Evolutionary conservation across 2,113 vertebrate genomes (phyloP), one percentile per base, ranked within the genome.

Genomic region (Leucopsar rothschildi): DNA sequence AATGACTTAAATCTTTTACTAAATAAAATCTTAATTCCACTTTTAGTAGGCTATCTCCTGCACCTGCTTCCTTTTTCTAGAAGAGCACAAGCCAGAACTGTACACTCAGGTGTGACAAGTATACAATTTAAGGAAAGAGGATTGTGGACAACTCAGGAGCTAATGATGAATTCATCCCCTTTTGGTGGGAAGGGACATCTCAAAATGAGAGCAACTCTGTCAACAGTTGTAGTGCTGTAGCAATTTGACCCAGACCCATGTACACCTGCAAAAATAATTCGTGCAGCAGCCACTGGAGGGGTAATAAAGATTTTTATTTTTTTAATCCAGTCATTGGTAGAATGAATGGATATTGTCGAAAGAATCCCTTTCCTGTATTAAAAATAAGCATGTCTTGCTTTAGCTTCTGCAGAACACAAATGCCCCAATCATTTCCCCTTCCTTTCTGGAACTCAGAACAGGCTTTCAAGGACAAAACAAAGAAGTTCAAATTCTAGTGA

Each of bases 261-360:
- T 59, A 83, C 88, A 92, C 93, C 95, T 97, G 96, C 80, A 84
- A 94, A 96, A 97, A 88, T 60, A 84, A 88, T 94, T 84, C 92
- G 64, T 93, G 64, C 44, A 82, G 83, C 79, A 75, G 80, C 78
- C 93, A 83, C 88, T 69, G 42, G 85, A 94, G 88, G 85, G 59
- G 71, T 94, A 92, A 93, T 94, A 96, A 94, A 92, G 82, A 12
- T 44, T 49, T 56, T 28, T 57, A 11, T 33, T 33, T 75, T 17
- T 37, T 63, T 12, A 84, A 90, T 87, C 75, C 68, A 73, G 76
- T 73, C 79, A 70, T 73, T 80, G 79, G 79, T 90, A 73, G 82
- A 90, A 93, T 88, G 82, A 94, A 88, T 92, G 75, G 68, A 73
- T 86, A 90, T 86, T 94, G 92, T 95, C 86, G 85, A 90, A 96